These are phyloP conservation scores for Corythucha ciliata DNA, from an alignment of 2,888 invertebrate genomes.

Conservation along the genomic window DNA sequence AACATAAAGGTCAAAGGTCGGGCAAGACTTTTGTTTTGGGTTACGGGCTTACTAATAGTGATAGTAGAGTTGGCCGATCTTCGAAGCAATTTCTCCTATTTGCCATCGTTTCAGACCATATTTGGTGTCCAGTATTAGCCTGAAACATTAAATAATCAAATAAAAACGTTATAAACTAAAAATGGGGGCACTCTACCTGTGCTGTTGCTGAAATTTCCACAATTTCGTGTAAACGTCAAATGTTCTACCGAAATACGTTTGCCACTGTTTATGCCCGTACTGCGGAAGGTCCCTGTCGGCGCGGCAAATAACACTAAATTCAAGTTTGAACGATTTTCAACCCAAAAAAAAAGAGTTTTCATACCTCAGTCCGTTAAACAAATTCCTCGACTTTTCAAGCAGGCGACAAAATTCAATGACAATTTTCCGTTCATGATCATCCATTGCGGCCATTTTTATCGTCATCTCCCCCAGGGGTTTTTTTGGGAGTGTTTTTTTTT, in stretches of 20 bases:
- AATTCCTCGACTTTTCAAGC: slow-evolving; percentile 91
- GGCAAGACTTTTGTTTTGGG: too few relatives aligned
- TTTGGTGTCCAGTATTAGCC: slow-evolving; percentile 75
- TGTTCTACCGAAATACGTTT: slow-evolving; percentile 90
- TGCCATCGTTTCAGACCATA: slow-evolving; percentile 96
- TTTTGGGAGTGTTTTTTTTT: too few relatives aligned
- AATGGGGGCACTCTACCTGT: slow-evolving; percentile 50
- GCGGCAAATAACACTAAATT: neutral
- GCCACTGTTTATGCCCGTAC: slow-evolving; percentile 96
- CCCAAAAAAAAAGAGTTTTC: slow-evolving; percentile 21
- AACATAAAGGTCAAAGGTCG: neutral
- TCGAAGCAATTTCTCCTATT: slow-evolving; percentile 96
- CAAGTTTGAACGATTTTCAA: neutral
- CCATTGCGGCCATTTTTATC: slow-evolving; percentile 59
- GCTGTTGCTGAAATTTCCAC: slow-evolving; percentile 97
- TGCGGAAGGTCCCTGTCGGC: slow-evolving; percentile 84
- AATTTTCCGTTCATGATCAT: slow-evolving; percentile 81
- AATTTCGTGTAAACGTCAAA: slow-evolving; percentile 96
- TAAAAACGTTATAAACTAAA: neutral
- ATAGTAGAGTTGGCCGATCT: slow-evolving; percentile 96
- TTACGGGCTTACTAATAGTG: slow-evolving; percentile 98
- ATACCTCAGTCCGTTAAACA: slow-evolving; percentile 90
- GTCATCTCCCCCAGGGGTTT: too few relatives aligned
- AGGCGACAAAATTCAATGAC: slow-evolving; percentile 93
- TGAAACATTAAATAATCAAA: slow-evolving; percentile 39